These are phyloP conservation scores for Arge pagana DNA, from an alignment of 2,888 invertebrate genomes.

Conservation along the genomic window DNA sequence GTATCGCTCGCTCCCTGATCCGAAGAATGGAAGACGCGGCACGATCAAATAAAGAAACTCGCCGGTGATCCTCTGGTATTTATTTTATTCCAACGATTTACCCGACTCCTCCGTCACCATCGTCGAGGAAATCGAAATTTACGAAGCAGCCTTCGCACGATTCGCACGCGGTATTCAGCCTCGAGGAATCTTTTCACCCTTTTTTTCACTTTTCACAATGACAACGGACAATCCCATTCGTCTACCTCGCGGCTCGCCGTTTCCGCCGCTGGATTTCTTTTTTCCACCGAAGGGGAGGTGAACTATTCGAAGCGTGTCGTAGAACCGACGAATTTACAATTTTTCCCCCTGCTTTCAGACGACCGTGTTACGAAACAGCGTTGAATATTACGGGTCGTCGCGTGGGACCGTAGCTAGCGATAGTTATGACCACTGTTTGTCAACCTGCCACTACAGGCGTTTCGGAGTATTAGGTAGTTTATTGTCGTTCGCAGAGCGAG, in stretches of 20 bases:
- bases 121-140: slow-evolving; percentile 9
- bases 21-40: slow-evolving; percentile 10
- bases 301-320: no score
- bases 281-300: no score
- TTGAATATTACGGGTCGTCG: slow-evolving; percentile 13
- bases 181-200: no score
- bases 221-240: no score
- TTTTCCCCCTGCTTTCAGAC: no score
- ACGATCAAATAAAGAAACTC: slow-evolving; percentile 16
- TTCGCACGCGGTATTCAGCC: no score
- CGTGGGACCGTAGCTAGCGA: slow-evolving; percentile 1
- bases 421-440: slow-evolving; percentile 19
- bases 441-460: slow-evolving; percentile 14
- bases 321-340: no score
- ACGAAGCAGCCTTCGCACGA: no score
- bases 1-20: slow-evolving; percentile 10
- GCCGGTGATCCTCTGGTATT: slow-evolving; percentile 8
- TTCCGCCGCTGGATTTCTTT: no score
- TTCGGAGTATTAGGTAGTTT: slow-evolving; percentile 12
- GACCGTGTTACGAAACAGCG: slow-evolving; percentile 11
- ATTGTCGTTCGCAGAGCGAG: neutral
- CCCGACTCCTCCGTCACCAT: slow-evolving; percentile 4
- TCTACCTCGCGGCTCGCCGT: no score
- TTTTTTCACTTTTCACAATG: no score
- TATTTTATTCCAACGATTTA: slow-evolving; percentile 12